These are phyloP conservation scores for Shargacucullia verbasci DNA, from an alignment of 2,888 invertebrate species.

Conservation along the genomic window DNA sequence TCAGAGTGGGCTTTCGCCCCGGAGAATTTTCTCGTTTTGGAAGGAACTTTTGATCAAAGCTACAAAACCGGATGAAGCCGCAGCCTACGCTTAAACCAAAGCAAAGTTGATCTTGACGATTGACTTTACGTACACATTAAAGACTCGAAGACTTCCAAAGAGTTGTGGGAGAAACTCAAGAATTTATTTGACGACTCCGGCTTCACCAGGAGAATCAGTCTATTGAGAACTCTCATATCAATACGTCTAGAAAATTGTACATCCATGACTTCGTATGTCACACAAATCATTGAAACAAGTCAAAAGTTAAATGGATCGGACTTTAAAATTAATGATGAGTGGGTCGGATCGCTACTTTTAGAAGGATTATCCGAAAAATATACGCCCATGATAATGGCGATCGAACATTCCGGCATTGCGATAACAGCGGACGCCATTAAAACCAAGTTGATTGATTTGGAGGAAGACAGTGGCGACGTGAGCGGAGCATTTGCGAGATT, in stretches of 20 bases:
- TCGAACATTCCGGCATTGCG: no score
- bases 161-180: constrained; percentile 20
- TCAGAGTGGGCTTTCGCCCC: constrained; percentile 21
- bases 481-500: no score
- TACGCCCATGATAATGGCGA: no score
- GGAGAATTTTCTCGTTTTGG: constrained; percentile 25
- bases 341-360: no score
- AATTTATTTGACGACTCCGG: constrained; percentile 20
- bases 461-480: no score
- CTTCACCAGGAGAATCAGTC: constrained; percentile 19
- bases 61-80: neutral
- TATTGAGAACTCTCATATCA: constrained; percentile 25
- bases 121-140: constrained; percentile 32
- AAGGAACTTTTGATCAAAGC: constrained; percentile 9
- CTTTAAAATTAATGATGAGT: no score
- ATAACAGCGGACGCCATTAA: no score
- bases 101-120: constrained; percentile 26
- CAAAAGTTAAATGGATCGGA: no score
- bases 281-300: no score
- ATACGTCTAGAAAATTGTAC: constrained; percentile 21
- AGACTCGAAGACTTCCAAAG: constrained; percentile 6
- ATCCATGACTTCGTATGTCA: constrained; percentile 23
- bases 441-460: no score
- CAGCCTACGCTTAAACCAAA: constrained; percentile 15
- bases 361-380: no score